Conservation (phyloP, 1,140 invertebrate genomes). For the Drosophila malerkotliana region DNA sequence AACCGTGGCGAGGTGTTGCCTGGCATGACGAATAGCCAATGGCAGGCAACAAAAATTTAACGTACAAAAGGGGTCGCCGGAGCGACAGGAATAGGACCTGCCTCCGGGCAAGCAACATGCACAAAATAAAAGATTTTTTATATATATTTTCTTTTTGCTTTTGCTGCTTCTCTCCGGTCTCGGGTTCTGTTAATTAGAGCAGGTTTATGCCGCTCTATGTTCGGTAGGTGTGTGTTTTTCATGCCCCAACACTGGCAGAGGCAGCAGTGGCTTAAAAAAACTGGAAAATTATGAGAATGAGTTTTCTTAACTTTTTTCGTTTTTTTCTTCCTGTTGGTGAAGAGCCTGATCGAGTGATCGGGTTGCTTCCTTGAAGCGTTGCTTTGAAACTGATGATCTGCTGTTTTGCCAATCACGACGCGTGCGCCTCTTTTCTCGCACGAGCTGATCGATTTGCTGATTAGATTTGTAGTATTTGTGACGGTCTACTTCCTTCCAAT, state of each 20-base stretch:
- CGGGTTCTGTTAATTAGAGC: conserved; percentile 69
- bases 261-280: conserved; percentile 64
- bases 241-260: conserved; percentile 39
- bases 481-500: no score
- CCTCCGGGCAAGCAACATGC: conserved; percentile 48
- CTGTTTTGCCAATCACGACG: no score
- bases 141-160: conserved; percentile 10
- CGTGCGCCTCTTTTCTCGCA: no score
- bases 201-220: conserved; percentile 65
- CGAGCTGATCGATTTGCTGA: no score
- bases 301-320: conserved; percentile 77
- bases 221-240: conserved; percentile 72
- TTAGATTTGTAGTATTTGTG: no score
- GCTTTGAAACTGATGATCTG: no score
- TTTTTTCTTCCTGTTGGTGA: no score
- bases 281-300: conserved; percentile 81
- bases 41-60: no score
- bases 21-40: conserved; percentile 33
- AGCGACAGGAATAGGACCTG: conserved; percentile 21
- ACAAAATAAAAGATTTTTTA: conserved; percentile 74
- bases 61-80: no score
- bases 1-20: conserved; percentile 46
- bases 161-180: conserved; percentile 1
- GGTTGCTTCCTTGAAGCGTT: no score
- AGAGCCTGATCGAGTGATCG: no score